phyloP scores from a whole-genome alignment of 1,140 invertebrate genomes.

The Listronotus bonariensis region DNA sequence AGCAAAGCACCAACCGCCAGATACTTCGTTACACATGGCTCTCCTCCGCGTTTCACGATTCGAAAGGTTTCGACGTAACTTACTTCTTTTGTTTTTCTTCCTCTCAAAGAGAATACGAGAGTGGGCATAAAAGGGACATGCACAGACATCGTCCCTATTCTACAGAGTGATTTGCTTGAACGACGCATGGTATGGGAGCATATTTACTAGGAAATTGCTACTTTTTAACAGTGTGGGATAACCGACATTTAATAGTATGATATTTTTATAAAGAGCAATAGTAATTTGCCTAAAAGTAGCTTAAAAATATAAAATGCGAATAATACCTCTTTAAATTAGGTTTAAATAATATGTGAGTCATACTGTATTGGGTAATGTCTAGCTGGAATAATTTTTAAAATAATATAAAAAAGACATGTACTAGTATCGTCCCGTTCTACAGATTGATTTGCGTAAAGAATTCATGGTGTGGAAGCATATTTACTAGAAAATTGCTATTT shows the following conservation, averaged over 20 bases:
- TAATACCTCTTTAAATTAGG: too few species aligned
- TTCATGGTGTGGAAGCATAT: too few species aligned
- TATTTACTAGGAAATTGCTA: constrained; percentile 21
- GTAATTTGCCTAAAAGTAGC: too few species aligned
- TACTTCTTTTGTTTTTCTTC: constrained; percentile 14
- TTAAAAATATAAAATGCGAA: too few species aligned
- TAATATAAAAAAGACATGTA: too few species aligned
- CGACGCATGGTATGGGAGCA: constrained; percentile 10
- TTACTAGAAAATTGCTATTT: too few species aligned
- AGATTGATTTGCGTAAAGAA: too few species aligned
- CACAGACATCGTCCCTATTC: background rate
- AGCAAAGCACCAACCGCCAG: constrained; percentile 21
- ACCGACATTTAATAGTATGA: constrained; percentile 6
- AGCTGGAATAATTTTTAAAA: too few species aligned
- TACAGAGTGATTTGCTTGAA: constrained; percentile 5
- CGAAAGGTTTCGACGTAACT: constrained; percentile 24
- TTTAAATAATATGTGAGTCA: too few species aligned
- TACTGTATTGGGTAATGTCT: too few species aligned
- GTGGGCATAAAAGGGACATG: background rate
- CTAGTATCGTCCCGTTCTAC: too few species aligned
- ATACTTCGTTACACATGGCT: constrained; percentile 32
- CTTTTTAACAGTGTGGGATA: constrained; percentile 3
- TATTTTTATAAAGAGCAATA: background rate
- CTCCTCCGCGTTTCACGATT: constrained; percentile 17
- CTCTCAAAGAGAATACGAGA: constrained; percentile 10